Base-by-base conservation (phyloP, 2,113 vertebrate species). In the Chunga burmeisteri region DNA sequence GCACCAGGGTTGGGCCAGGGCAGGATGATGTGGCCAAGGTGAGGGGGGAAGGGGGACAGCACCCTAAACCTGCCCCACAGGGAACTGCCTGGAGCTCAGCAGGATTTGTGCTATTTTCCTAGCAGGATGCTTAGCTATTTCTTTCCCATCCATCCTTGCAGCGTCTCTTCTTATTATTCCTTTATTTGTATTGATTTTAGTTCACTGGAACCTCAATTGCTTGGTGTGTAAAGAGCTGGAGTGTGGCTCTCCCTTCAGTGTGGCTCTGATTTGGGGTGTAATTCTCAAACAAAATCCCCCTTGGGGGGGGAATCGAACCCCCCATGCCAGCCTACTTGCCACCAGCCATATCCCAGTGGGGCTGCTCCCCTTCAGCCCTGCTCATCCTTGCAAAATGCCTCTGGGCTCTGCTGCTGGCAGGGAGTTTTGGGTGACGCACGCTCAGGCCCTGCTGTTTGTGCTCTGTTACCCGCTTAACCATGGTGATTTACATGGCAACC, bases 401-500 rank as follows among this genome's bases (percentile, higher is more conserved):
- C n/a, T 14, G 47, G 73, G 65, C 13, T 81, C 29, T 80, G 70
- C 73, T 77, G 49, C 81, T 23, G 46, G 42, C 61, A 13, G 86
- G 67, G 94, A 74, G 46, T 68, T 95, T 55, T 86, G 94, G 86
- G 95, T 66, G 86, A 82, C 36, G 66, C 73, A 40, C 2, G 18
- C 91, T 80, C 93, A 89, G 89, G 74, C 78, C 47, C 23, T 72
- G 66, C 67, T 85, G 20, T 70, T 46, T 55, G 81, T 88, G 91
- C 89, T 93, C 91, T 62, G 66, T 42, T 93, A 47, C 91, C 81
- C 67, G 9, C 74, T 63, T 97, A 97, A 96, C 95, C 93, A 80
- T 73, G 78, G 94, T 97, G 97, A 97, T 97, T 97, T 97, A 96
- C 93, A 94, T 91, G 96, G 97, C 93, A 95, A 95, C 96, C 84